Percentiles rank a stretch among this genome's conserved stretches.
Conservation (phyloP, 2,797 vertebrate genomes). For the Alectoris magna region DNA sequence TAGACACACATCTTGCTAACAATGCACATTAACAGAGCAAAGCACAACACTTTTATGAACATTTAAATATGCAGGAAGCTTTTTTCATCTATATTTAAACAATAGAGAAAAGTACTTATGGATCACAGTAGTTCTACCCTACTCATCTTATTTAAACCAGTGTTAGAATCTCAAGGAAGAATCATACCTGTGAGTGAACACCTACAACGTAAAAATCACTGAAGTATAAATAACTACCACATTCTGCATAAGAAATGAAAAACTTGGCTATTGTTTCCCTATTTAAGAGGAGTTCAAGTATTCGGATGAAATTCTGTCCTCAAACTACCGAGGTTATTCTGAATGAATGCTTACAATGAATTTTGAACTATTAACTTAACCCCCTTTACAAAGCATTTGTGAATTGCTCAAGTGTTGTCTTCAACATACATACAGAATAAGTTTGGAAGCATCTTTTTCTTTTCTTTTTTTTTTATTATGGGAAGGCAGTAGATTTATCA, state of each 20-base stretch:
- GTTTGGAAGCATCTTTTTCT: neutral
- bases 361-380: neutral
- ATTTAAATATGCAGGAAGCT: neutral
- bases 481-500: neutral
- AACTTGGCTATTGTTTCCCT: neutral
- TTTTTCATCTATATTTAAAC: neutral
- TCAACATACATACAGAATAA: neutral
- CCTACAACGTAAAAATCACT: neutral
- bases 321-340: neutral
- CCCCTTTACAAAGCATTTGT: neutral
- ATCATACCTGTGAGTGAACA: neutral
- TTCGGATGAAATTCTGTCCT: rapidly evolving
- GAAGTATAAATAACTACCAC: neutral
- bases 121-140: neutral
- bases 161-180: neutral
- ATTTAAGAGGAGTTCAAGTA: neutral
- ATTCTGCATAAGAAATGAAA: neutral
- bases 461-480: neutral
- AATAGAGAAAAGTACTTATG: neutral
- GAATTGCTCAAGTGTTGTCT: neutral
- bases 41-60: rapidly evolving
- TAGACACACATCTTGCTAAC: neutral
- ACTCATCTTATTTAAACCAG: neutral
- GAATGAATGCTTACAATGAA: neutral
- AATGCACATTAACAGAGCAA: neutral